phyloP scores from a whole-genome alignment of 2,888 invertebrate species.

The Tenthredo scrophulariae region DNA sequence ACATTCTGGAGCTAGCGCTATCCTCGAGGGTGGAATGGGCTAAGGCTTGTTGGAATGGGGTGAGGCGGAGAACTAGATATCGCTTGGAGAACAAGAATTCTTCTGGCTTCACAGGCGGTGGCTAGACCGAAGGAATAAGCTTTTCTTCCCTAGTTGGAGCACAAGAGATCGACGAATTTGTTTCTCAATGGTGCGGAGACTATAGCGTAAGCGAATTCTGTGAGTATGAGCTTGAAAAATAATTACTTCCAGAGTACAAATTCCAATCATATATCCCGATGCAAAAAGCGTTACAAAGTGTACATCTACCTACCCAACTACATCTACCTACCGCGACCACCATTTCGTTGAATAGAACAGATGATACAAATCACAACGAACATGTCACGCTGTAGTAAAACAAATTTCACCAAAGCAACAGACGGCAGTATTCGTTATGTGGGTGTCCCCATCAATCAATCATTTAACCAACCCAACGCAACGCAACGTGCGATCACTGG shows the following conservation, averaged over 20 bases:
- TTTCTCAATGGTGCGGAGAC: constrained; percentile 4
- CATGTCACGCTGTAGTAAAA: constrained; percentile 42
- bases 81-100: constrained; percentile 51
- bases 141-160: constrained; percentile 32
- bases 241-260: neutral
- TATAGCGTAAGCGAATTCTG: neutral
- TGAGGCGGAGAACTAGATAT: constrained; percentile 46
- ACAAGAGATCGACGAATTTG: constrained; percentile 36
- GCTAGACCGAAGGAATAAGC: constrained; percentile 39
- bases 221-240: neutral
- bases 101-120: constrained; percentile 28
- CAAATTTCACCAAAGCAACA: constrained; percentile 37
- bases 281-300: neutral
- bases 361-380: constrained; percentile 43
- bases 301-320: neutral
- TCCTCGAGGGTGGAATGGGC: constrained; percentile 62
- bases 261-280: neutral
- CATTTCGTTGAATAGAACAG: neutral
- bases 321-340: neutral
- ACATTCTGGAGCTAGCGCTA: constrained; percentile 71
- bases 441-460: constrained; percentile 45
- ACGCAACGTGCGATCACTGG: constrained; percentile 16
- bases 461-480: constrained; percentile 35
- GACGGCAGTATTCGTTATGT: constrained; percentile 38
- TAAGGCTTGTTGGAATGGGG: constrained; percentile 58